phyloP scores from a whole-genome alignment of 2,113 vertebrate genomes.

The Rafetus swinhoei region DNA sequence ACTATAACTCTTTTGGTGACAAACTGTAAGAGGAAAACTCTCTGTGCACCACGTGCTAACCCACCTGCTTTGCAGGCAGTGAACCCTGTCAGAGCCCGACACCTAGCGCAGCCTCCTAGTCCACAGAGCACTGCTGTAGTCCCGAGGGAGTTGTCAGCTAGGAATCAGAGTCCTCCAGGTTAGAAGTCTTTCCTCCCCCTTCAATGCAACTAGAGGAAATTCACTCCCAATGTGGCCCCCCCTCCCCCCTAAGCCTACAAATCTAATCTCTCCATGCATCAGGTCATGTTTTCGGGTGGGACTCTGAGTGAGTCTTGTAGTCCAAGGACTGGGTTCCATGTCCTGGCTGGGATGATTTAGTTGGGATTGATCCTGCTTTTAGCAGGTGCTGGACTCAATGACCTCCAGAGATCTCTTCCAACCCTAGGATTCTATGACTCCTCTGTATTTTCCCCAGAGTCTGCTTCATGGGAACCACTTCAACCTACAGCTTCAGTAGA shows the following conservation, averaged over 20 bases:
- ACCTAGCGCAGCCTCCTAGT: not conserved
- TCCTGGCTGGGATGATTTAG: too few species aligned
- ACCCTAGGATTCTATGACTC: too few species aligned
- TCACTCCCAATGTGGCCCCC: not conserved
- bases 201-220: not conserved
- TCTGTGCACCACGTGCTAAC: accelerated
- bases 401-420: too few species aligned
- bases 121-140: not conserved
- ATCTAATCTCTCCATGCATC: not conserved
- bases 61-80: not conserved
- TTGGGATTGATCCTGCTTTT: too few species aligned
- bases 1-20: not conserved
- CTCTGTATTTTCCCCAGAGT: not conserved
- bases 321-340: too few species aligned
- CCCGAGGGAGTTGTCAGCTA: not conserved
- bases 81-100: accelerated
- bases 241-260: not conserved
- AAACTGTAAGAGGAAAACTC: not conserved
- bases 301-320: not conserved
- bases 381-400: too few species aligned
- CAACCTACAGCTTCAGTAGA: not conserved
- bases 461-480: not conserved
- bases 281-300: not conserved
- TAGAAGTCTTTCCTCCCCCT: not conserved
- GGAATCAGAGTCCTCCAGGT: not conserved